Percentiles rank a stretch among this genome's conserved stretches.
phyloP scores from a whole-genome alignment of 2,113 vertebrate genomes.

The Mesitornis unicolor region DNA sequence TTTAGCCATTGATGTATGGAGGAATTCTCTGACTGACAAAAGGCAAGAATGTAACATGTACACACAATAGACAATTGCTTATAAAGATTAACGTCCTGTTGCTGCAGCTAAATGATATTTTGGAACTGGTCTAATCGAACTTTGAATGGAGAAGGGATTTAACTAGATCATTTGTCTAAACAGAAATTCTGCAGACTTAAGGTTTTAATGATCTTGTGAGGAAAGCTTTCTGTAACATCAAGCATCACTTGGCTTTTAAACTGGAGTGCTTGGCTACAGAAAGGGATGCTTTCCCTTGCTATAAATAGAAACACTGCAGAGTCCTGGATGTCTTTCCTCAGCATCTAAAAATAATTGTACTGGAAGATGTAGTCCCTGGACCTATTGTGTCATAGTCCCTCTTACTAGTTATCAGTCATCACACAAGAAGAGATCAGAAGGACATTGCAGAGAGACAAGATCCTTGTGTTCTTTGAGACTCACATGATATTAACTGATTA shows the following conservation, averaged over 20 bases:
- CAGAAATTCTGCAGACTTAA: background rate
- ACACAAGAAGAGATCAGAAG: background rate
- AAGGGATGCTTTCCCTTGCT: background rate
- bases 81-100: background rate
- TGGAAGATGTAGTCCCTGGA: background rate
- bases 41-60: background rate
- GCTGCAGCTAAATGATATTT: background rate
- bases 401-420: background rate
- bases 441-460: background rate
- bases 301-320: background rate
- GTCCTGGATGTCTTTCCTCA: background rate
- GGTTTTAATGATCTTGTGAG: background rate
- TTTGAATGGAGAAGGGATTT: background rate
- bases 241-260: background rate
- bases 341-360: conserved; percentile 11
- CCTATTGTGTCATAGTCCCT: background rate
- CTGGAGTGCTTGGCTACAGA: background rate
- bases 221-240: background rate
- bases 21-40: background rate
- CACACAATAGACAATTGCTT: background rate
- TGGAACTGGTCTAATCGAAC: background rate
- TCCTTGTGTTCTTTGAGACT: background rate
- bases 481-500: background rate
- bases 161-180: background rate
- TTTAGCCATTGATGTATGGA: background rate